These are phyloP conservation scores for Drosophila engyochracea DNA, from an alignment of 2,888 invertebrate species.

Conservation along the genomic window DNA sequence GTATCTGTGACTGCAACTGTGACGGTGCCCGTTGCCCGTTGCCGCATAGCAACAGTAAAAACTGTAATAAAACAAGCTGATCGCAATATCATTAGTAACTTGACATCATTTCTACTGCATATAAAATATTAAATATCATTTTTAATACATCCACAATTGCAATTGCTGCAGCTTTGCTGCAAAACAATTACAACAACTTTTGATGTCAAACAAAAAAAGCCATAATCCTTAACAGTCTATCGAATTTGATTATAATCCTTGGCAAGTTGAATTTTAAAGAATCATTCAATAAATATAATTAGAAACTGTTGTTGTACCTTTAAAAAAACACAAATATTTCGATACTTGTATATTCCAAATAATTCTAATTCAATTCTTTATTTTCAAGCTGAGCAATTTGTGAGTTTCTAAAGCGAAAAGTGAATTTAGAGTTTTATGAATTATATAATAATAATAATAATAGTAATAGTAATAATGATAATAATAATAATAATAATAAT, in stretches of 20 bases:
- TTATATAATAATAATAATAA: background rate
- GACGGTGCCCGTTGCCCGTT: conserved; percentile 6
- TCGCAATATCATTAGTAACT: background rate
- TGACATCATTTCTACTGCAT: too few relatives aligned
- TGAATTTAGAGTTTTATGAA: background rate
- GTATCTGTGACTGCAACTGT: conserved; percentile 31
- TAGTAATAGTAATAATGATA: background rate
- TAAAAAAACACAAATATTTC: too few relatives aligned
- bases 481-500: background rate
- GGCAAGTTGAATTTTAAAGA: too few relatives aligned
- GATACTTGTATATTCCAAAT: background rate
- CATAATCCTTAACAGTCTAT: background rate
- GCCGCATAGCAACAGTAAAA: conserved; percentile 9
- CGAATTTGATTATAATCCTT: too few relatives aligned
- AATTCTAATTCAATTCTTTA: background rate
- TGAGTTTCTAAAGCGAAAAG: background rate
- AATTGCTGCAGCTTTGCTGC: background rate
- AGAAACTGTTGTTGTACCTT: background rate
- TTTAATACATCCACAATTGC: background rate
- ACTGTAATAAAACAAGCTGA: background rate
- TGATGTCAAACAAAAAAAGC: too few relatives aligned
- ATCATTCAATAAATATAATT: background rate
- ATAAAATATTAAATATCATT: background rate
- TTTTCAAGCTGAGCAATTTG: background rate
- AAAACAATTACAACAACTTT: background rate